A percentile compares a stretch with the other conserved stretches of the same genome.
phyloP scores from a whole-genome alignment of 1,140 invertebrate species.

The Leptopilina boulardi region DNA sequence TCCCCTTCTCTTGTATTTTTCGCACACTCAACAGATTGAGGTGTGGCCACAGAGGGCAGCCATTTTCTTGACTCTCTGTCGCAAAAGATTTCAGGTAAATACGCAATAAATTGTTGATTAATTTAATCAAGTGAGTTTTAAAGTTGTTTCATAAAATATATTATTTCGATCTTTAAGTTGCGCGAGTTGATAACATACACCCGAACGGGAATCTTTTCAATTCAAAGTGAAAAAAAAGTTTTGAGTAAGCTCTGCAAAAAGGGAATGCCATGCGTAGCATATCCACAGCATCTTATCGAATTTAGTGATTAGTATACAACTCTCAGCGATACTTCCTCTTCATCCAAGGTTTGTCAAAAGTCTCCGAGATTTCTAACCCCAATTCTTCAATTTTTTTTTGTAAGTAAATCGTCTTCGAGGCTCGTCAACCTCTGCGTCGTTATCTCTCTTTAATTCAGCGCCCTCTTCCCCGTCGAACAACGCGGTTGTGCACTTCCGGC shows the following conservation, averaged over 20 bases:
- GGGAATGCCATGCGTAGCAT: constrained; percentile 59
- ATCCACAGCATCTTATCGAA: constrained; percentile 38
- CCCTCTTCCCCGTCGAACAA: constrained; percentile 40
- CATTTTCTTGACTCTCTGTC: constrained; percentile 76
- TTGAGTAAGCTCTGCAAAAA: constrained; percentile 38
- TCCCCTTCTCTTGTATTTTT: constrained; percentile 43
- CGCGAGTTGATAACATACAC: constrained; percentile 8
- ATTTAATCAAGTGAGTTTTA: constrained; percentile 31
- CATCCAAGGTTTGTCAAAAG: constrained; percentile 22
- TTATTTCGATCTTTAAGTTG: not conserved
- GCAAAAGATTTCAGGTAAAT: constrained; percentile 76
- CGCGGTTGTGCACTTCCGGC: constrained; percentile 56
- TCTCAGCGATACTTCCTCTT: constrained; percentile 33
- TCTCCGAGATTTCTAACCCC: not conserved
- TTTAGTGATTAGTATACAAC: constrained; percentile 23
- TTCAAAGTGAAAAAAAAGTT: constrained; percentile 56
- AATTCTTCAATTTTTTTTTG: constrained; percentile 37
- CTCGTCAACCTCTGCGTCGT: constrained; percentile 50
- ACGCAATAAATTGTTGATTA: constrained; percentile 55
- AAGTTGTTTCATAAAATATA: constrained; percentile 38
- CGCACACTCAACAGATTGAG: constrained; percentile 72
- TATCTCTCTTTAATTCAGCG: constrained; percentile 46
- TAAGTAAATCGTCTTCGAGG: constrained; percentile 55
- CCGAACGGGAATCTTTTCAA: constrained; percentile 38
- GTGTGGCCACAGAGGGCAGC: constrained; percentile 75